phyloP scores from a whole-genome alignment of 2,888 invertebrate species.

The Pediacus dermestoides region DNA sequence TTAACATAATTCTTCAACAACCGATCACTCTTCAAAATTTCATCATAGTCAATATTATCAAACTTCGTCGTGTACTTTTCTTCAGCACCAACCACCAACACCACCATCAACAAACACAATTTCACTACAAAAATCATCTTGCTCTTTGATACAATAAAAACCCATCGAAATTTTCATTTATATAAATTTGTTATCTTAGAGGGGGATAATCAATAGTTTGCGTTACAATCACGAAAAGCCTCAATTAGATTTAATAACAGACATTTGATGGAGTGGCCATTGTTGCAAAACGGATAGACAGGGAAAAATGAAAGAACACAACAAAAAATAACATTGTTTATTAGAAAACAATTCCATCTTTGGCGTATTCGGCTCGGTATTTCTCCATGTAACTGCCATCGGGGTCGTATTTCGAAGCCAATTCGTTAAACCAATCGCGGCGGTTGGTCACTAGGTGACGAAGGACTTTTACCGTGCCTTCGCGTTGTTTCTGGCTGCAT shows the following conservation, averaged over 20 bases:
- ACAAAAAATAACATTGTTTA: too few species aligned
- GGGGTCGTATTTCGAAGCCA: constrained; percentile 67
- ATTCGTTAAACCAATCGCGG: constrained; percentile 58
- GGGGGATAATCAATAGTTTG: too few species aligned
- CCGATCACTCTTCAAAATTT: constrained; percentile 62
- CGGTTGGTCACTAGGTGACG: constrained; percentile 63
- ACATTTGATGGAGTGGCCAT: too few species aligned
- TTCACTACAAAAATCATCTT: too few species aligned
- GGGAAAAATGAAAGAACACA: too few species aligned
- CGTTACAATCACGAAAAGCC: too few species aligned
- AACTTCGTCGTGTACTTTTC: constrained; percentile 52
- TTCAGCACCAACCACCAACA: constrained; percentile 37
- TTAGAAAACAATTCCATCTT: constrained; percentile 7
- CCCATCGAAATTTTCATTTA: too few species aligned
- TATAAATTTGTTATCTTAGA: too few species aligned
- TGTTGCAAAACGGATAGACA: too few species aligned
- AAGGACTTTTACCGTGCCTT: constrained; percentile 61
- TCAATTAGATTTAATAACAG: too few species aligned
- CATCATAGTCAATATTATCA: constrained; percentile 65
- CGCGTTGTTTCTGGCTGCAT: constrained; percentile 64
- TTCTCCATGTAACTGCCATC: constrained; percentile 44
- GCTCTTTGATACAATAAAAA: too few species aligned
- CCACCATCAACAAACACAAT: constrained; percentile 2
- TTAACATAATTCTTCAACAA: constrained; percentile 49
- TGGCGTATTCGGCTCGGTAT: constrained; percentile 4